phyloP scores from a whole-genome alignment of 2,888 invertebrate species.

The Lasioglossum malachurum region DNA sequence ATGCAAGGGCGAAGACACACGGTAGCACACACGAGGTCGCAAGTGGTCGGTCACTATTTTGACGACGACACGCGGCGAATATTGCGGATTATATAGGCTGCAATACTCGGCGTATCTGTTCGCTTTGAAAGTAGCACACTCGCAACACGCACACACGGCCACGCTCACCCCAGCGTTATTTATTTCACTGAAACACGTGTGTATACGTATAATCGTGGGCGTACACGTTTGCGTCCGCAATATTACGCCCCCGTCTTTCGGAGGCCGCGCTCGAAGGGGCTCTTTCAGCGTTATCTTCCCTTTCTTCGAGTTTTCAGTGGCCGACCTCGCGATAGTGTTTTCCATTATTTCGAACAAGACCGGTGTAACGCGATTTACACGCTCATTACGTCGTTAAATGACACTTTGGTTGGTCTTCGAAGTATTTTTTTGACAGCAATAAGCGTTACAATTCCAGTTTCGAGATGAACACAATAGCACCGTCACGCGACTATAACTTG shows the following conservation, averaged over 20 bases:
- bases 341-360: no score
- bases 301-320: conserved; percentile 19
- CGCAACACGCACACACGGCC: conserved; percentile 6
- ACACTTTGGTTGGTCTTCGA: neutral
- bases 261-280: conserved; percentile 54
- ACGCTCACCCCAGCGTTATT: conserved; percentile 31
- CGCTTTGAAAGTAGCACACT: conserved; percentile 63
- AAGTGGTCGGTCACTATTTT: conserved; percentile 38
- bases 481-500: neutral
- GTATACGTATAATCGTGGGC: conserved; percentile 13
- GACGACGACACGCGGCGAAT: conserved; percentile 60
- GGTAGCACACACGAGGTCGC: neutral
- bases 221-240: conserved; percentile 55
- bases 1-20: neutral
- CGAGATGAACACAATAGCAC: neutral
- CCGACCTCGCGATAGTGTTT: neutral
- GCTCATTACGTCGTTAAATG: neutral
- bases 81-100: conserved; percentile 72
- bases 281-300: conserved; percentile 46
- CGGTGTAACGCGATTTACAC: neutral
- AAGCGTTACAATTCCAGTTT: neutral
- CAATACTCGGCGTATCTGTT: conserved; percentile 56
- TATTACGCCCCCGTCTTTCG: conserved; percentile 71
- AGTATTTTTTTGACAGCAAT: neutral
- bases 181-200: conserved; percentile 20